These are phyloP conservation scores for Zaprionus davidi DNA, from an alignment of 1,140 invertebrate genomes.

Conservation along the genomic window DNA sequence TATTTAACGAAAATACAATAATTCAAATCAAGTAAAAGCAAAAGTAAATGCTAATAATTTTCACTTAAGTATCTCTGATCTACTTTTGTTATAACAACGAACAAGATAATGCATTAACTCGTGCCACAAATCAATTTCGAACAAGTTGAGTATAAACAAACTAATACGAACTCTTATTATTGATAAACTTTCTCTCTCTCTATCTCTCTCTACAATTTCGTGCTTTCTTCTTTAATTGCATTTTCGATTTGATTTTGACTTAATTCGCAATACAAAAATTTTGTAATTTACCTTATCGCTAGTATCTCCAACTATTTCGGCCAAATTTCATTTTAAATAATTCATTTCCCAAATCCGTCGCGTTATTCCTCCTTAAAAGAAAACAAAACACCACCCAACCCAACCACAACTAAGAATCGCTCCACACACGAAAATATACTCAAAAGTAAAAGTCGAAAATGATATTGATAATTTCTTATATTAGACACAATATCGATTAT, in stretches of 20 bases:
- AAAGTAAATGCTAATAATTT: constrained; percentile 35
- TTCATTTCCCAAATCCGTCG: constrained; percentile 16
- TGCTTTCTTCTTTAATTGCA: constrained; percentile 69
- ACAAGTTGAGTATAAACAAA: constrained; percentile 78
- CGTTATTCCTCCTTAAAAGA: constrained; percentile 29
- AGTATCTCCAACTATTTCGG: constrained; percentile 38
- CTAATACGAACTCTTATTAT: constrained; percentile 70
- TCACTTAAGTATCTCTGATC: constrained; percentile 38
- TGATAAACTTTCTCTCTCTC: constrained; percentile 63
- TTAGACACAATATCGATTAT: constrained; percentile 52
- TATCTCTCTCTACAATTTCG: constrained; percentile 48
- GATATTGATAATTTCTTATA: constrained; percentile 47
- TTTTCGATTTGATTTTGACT: constrained; percentile 48
- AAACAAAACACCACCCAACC: constrained; percentile 5
- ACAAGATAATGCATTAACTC: constrained; percentile 47
- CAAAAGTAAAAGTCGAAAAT: constrained; percentile 31
- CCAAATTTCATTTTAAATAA: constrained; percentile 23
- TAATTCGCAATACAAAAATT: constrained; percentile 34
- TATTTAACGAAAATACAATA: constrained; percentile 29
- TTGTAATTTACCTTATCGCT: constrained; percentile 32
- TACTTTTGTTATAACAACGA: constrained; percentile 35
- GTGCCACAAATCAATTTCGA: constrained; percentile 70
- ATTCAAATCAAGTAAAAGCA: constrained; percentile 24
- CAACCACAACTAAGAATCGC: constrained; percentile 16
- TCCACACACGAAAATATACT: constrained; percentile 28